These are phyloP conservation scores for Eurystomus gularis DNA, from an alignment of 2,113 vertebrate genomes.

Conservation along the genomic window DNA sequence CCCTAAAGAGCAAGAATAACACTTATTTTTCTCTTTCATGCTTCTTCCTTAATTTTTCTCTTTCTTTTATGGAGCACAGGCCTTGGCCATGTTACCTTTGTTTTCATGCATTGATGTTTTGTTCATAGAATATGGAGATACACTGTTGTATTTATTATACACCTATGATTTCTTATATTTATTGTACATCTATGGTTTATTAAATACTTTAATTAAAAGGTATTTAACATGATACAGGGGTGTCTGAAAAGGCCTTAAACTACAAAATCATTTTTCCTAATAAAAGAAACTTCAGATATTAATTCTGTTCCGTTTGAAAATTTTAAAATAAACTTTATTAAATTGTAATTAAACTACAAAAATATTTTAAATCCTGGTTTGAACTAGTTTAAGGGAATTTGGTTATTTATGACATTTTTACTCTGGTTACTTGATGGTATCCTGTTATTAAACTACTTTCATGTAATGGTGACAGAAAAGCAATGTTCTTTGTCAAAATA, in stretches of 20 bases:
- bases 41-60: conserved; percentile 21
- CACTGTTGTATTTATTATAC: neutral
- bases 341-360: conserved; percentile 17
- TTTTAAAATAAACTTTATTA: neutral
- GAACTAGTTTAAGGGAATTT: neutral
- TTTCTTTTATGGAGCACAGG: conserved; percentile 21
- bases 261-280: neutral
- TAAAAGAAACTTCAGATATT: neutral
- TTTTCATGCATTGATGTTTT: conserved; percentile 27
- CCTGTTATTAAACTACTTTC: neutral
- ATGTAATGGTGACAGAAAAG: neutral
- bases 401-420: neutral
- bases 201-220: conserved; percentile 63
- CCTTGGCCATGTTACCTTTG: conserved; percentile 32
- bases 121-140: neutral
- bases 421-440: neutral
- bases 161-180: conserved; percentile 14
- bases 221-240: conserved; percentile 62
- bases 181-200: conserved; percentile 1
- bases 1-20: neutral
- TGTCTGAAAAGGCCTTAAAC: conserved; percentile 50
- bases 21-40: conserved; percentile 18
- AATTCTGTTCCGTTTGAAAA: neutral
- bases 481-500: neutral
- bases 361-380: neutral